Evolutionary conservation across 1,140 invertebrate species (phyloP), one percentile per base, ranked within the genome.

Genomic region (Pteromalus puparum): DNA sequence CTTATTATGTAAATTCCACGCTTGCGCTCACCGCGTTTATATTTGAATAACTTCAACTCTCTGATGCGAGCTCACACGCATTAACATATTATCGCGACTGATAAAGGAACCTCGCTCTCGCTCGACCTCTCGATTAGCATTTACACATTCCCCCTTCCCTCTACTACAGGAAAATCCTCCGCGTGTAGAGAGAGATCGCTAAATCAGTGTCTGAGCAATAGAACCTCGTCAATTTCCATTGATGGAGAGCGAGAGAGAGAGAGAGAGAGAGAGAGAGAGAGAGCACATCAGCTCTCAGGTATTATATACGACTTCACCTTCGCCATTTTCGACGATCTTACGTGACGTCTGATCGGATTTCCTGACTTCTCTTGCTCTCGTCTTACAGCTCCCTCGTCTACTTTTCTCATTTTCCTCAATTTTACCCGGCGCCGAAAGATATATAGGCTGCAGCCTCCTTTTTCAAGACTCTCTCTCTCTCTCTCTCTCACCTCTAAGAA

Each of bases 401-500:
- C 70, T 80, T 80, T 81, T 76, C 72, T 85, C 83, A 79, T 85
- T 85, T 85, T 81, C 48, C 78, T 67, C 77, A 84, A 84, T 84
- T 79, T 75, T 82, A 68, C 34, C n/a, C 61, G 12, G 42, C n/a
- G 34, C 15, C 24, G 65, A 34, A 65, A 78, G 48, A 67, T 67
- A 65, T 78, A 67, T 61, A 78, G 48, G 18, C n/a, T 67, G 1
- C 28, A 61, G 53, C 53, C 12, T 34, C n/a, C 53, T 34, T 78
- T 61, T 78, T 78, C n/a, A 24, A 26, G 13, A 61, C 18, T n/a
- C 53, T 61, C 74, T 61, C 70, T 81, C 18, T n/a, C 67, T 26
- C 65, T 67, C 65, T 26, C 65, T 30, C 70, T 15, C 28, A 30
- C 24, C 26, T 72, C 12, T 13, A 5, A 34, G 42, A 24, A 5